Base-by-base conservation (phyloP, 37 sponge, comb jelly and placozoan species). In the Oscarella lobularis region DNA sequence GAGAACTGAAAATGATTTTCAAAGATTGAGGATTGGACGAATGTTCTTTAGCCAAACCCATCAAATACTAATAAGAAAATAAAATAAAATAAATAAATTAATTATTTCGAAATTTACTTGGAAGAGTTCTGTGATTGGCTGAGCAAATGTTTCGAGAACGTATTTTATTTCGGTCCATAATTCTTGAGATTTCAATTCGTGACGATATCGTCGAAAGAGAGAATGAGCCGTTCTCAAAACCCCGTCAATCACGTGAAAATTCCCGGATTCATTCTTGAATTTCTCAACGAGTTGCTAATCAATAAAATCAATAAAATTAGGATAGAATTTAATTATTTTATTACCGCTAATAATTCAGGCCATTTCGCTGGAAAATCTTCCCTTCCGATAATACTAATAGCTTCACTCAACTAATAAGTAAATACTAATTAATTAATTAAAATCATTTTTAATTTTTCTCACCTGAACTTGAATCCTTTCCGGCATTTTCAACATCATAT, bases 201-300 rank as follows among this genome's bases (percentile, higher is more conserved):
- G 87, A 2, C 85, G 75, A 66, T 75, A 85, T 31, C 95, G 83
- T 55, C 86, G 88, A 77, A 94, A 93, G 55, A 98, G 86, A 0
- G 95, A 95, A 78, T 98, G 91, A 34, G 99, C 99, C n/a, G 99
- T 98, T 74, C 86, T 88, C 31, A 98, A 80, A 35, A 93, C 86
- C 2, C 99, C 99, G 48, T 94, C 94, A 85, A 98, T 98, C 72
- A 83, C 78, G 74, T 98, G 84, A 78, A 98, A 91, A 75, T 98
- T 90, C 3, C 83, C 83, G 6, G 85, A 74, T 20, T 9, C 9
- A 9, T 48, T 9, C 35, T 86, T 76, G 39, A 98, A 87, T 20
- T 98, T 83, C n/a, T 70, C 79, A 14, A 94, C 87, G 88, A 98
- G 86, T 55, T 94, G 95, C 80, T 86, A 75, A n/a, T n/a, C n/a